Conservation (phyloP, 2,797 vertebrate species). For the Erethizon dorsatum region DNA sequence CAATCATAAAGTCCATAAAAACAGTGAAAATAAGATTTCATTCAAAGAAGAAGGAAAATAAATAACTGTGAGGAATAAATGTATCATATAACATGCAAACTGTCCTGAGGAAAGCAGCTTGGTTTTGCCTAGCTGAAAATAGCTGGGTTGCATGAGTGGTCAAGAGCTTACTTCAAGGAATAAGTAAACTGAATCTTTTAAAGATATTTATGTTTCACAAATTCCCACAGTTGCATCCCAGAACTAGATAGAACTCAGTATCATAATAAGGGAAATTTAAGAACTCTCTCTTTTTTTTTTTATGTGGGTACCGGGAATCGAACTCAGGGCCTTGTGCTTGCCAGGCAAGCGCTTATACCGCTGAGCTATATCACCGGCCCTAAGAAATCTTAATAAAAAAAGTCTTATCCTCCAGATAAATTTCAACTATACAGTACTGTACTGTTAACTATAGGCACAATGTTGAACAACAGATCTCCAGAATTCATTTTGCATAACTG, state of each 20-base stretch:
- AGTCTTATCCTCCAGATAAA: not conserved
- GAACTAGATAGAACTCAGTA: not conserved
- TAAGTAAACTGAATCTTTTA: not conserved
- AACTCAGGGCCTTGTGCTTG: too few relatives aligned
- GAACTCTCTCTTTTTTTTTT: not conserved
- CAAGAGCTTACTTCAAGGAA: not conserved
- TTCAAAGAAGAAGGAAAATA: not conserved
- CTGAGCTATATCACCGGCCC: too few relatives aligned
- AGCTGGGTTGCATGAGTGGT: not conserved
- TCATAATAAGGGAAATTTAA: not conserved
- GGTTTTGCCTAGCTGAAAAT: not conserved
- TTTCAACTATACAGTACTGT: not conserved
- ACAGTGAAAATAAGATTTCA: not conserved
- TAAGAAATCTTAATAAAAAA: not conserved
- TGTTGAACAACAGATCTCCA: not conserved
- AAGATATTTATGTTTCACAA: not conserved
- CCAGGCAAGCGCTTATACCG: too few relatives aligned
- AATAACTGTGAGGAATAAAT: not conserved
- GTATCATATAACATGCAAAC: not conserved
- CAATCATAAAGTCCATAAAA: not conserved
- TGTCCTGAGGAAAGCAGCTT: not conserved
- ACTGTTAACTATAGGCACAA: not conserved
- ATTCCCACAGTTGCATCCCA: not conserved
- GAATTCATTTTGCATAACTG: not conserved
- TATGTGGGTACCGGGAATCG: too few relatives aligned